Base-by-base conservation (phyloP, 2,888 invertebrate genomes). In the Isotomurus palustris region DNA sequence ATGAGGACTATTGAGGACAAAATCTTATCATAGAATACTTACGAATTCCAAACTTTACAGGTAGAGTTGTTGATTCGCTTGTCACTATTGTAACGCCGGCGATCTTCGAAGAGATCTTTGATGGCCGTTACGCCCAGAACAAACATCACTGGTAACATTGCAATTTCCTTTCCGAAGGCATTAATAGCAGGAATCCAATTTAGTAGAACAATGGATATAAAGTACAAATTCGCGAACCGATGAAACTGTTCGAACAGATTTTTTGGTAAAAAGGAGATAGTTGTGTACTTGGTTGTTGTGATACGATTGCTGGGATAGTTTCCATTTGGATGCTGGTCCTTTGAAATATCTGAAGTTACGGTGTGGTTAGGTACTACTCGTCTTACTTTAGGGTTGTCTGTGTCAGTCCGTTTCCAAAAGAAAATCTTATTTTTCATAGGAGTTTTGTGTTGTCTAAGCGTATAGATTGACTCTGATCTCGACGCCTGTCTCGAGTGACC, bases 191-290 rank as follows among this genome's bases (percentile, higher is more conserved):
- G 94, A 74, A 95, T 87, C 93, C 93, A 95, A 79, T 96, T 96
- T 66, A 96, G 82, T 71, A 94, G 79, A 72, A 95, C 93, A 75
- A 97, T 94, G 75, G 94, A 91, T 74, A 96, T 87, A 78, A 97
- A 97, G 80, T 96, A 97, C 73, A 97, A 81, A 81, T 97, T 97
- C 65, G 96, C 96, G 74, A 94, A 91, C 63, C 96, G 84, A 78
- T 95, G 95, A 77, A 97, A 95, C 79, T 97, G 96, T 79, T 96
- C 95, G 76, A 95, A 83, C 62, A 97, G 80, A 78, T 96, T 96
- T 77, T 94, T 89, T 57, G 96, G 95, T 74, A 97, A 78, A 78
- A 97, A 97, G 71, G 91, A 93, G 68, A 94, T 79, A 59, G 91
- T 74, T 24, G 93, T 93, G 77, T 97, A 97, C 78, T 96, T 95